Percentiles rank a stretch among this genome's conserved stretches.
Conservation (phyloP, 2,797 vertebrate species). For the Helarctos malayanus region DNA sequence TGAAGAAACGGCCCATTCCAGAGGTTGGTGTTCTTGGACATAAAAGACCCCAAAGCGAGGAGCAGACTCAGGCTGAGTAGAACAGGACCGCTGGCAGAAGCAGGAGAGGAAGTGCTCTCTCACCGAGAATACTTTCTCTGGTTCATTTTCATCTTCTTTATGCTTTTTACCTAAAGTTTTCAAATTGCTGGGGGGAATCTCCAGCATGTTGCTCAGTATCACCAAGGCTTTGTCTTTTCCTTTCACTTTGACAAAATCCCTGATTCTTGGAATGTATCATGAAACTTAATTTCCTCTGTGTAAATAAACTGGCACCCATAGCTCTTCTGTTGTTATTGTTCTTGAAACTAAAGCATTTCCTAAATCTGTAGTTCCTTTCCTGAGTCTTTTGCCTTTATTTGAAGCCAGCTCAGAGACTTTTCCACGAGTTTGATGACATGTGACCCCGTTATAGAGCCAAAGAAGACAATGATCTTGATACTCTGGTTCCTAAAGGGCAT, state of each 20-base stretch:
- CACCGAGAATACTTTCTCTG: no score
- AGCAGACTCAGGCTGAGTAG: neutral
- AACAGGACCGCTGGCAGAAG: neutral
- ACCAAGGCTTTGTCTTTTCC: neutral
- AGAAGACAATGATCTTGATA: conserved; percentile 92
- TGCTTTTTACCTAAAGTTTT: neutral
- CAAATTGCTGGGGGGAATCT: neutral
- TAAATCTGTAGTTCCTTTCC: neutral
- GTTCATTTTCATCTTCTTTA: neutral
- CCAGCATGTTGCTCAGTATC: neutral
- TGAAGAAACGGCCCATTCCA: neutral
- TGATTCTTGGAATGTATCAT: neutral
- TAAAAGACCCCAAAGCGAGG: neutral
- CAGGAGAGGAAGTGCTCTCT: neutral
- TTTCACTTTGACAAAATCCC: neutral
- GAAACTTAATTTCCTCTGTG: neutral
- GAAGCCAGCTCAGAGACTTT: neutral
- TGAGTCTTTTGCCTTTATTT: neutral
- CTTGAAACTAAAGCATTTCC: neutral
- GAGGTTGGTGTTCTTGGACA: neutral
- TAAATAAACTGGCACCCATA: neutral
- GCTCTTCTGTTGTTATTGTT: neutral
- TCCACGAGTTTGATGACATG: conserved; percentile 66
- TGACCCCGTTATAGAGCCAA: conserved; percentile 50
- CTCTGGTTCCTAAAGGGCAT: conserved; percentile 92